A percentile compares a stretch with the other conserved stretches of the same genome.
Conservation (phyloP, 2,797 vertebrate genomes). For the Toxotes lorentzi region DNA sequence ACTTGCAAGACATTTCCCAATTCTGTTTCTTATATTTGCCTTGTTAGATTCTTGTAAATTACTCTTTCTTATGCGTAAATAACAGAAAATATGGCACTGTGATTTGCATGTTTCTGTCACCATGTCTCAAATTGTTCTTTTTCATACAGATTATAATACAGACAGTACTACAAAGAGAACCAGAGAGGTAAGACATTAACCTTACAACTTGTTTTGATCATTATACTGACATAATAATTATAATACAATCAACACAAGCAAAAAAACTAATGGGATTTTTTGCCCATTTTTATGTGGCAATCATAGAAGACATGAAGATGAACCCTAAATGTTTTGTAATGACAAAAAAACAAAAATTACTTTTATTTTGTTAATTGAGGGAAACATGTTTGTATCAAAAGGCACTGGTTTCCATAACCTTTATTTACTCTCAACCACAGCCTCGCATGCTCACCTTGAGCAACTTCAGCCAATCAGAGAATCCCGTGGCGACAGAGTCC, state of each 20-base stretch:
- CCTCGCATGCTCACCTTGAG: background rate
- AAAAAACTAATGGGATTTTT: background rate
- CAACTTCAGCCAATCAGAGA: conserved; percentile 28
- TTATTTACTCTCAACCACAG: conserved; percentile 33
- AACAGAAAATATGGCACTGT: background rate
- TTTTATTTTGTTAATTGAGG: background rate
- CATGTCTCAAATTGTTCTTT: background rate
- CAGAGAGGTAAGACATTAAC: conserved; percentile 38
- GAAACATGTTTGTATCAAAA: background rate
- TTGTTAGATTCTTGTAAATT: background rate
- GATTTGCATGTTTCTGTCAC: background rate
- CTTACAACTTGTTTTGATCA: background rate
- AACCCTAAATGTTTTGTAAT: background rate
- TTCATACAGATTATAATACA: conserved; percentile 18
- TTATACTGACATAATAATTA: background rate
- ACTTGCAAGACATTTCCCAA: background rate
- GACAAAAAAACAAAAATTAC: background rate
- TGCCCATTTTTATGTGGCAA: background rate
- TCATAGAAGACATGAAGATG: background rate
- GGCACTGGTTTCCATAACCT: background rate
- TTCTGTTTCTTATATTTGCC: background rate
- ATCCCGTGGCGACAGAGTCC: background rate
- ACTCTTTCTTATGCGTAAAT: background rate
- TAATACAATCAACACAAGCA: background rate
- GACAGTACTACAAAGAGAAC: conserved; percentile 4